Evolutionary conservation across 2,888 invertebrate species (phyloP).

Genomic region (Cacoxenus indagator): DNA sequence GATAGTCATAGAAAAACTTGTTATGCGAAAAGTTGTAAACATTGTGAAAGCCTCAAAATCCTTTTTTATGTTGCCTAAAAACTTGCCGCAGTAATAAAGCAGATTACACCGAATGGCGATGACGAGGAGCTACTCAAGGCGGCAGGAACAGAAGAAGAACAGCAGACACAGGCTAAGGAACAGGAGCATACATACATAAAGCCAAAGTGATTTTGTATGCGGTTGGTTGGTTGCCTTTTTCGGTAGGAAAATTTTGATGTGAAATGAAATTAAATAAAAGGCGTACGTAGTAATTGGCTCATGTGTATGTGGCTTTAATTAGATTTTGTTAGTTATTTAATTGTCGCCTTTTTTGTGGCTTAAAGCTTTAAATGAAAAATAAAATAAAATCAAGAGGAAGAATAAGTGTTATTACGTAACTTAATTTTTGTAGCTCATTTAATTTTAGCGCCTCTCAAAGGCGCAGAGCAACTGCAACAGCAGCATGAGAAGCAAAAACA

Average conservation of each 20-base stretch:
- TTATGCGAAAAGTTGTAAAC: slow-evolving; percentile 58
- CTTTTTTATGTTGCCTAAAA: slow-evolving; percentile 54
- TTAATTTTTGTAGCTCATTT: background rate
- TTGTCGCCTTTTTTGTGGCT: background rate
- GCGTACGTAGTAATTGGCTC: background rate
- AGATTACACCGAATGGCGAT: slow-evolving; percentile 47
- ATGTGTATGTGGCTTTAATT: background rate
- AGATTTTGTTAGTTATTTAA: background rate
- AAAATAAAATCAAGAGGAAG: background rate
- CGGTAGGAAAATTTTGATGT: background rate
- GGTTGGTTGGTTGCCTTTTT: slow-evolving; percentile 9
- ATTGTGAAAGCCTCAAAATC: slow-evolving; percentile 41
- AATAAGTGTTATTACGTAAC: background rate
- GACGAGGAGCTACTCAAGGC: slow-evolving; percentile 24
- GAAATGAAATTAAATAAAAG: background rate
- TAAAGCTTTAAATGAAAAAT: background rate
- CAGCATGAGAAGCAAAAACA: background rate
- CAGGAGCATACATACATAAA: no score
- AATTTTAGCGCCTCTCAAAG: slow-evolving; percentile 7
- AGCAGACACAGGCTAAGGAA: no score
- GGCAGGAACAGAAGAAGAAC: no score
- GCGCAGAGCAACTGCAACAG: background rate
- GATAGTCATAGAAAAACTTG: no score
- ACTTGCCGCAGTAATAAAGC: slow-evolving; percentile 63
- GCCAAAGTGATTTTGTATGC: slow-evolving; percentile 43